Percentiles rank a stretch among this genome's conserved stretches.
Evolutionary conservation across 2,888 invertebrate genomes (phyloP).

Genomic region (Ditylenchus weischeri): DNA sequence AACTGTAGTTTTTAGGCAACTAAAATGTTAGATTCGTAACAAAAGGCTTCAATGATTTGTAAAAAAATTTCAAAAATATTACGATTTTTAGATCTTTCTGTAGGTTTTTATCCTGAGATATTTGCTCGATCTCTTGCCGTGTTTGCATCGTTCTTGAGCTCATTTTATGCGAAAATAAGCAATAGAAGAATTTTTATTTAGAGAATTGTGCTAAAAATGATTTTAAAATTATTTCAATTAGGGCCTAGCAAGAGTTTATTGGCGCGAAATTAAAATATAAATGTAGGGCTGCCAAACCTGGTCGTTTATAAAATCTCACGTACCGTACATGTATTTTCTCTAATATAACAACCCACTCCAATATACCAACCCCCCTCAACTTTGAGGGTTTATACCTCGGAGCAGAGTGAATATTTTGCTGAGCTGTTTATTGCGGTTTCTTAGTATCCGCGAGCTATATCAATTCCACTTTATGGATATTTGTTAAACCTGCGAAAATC

Average conservation of each 20-base stretch:
- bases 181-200: too few species aligned
- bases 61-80: constrained; percentile 14
- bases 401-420: too few species aligned
- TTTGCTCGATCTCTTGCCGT: constrained; percentile 27
- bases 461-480: too few species aligned
- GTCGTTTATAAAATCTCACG: not conserved
- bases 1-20: constrained; percentile 90
- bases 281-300: not conserved
- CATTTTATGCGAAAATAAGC: not conserved
- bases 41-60: not conserved
- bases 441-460: too few species aligned
- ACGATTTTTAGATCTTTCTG: constrained; percentile 50
- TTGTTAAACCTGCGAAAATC: too few species aligned
- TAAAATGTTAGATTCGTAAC: constrained; percentile 20
- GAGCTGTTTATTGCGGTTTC: too few species aligned
- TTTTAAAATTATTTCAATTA: not conserved
- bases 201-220: too few species aligned
- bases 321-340: too few species aligned
- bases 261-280: not conserved
- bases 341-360: too few species aligned
- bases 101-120: constrained; percentile 19
- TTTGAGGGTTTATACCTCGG: too few species aligned
- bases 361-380: too few species aligned
- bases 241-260: not conserved
- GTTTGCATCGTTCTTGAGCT: not conserved